A percentile compares a stretch with the other conserved stretches of the same genome.
Conservation (phyloP, 2,113 vertebrate species). For the Calidris pygmaea region DNA sequence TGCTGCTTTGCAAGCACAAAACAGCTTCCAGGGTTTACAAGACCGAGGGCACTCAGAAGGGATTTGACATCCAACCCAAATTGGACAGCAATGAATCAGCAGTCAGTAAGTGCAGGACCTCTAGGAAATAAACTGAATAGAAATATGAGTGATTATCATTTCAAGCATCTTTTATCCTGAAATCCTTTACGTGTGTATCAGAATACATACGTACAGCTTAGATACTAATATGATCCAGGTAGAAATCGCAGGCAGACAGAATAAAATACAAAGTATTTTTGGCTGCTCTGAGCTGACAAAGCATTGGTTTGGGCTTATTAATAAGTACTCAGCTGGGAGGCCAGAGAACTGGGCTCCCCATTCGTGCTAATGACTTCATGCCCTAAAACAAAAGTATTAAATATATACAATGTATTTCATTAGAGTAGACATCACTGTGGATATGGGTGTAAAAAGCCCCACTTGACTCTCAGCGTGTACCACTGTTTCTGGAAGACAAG, state of each 20-base stretch:
- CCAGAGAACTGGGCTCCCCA: not conserved
- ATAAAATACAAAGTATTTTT: not conserved
- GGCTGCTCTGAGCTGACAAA: not conserved
- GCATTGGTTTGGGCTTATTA: not conserved
- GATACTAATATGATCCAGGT: not conserved
- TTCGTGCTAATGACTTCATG: not conserved
- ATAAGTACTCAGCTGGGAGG: not conserved
- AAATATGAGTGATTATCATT: not conserved
- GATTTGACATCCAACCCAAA: not conserved
- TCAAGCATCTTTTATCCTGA: not conserved
- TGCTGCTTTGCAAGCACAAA: not conserved
- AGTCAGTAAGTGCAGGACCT: not conserved
- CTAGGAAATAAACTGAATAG: not conserved
- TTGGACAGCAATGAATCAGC: not conserved
- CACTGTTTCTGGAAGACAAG: not conserved
- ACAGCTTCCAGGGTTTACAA: not conserved
- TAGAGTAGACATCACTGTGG: not conserved
- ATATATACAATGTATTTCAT: not conserved
- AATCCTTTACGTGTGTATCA: fast-evolving
- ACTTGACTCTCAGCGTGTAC: not conserved
- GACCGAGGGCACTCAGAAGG: not conserved
- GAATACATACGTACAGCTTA: not conserved
- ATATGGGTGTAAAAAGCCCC: not conserved
- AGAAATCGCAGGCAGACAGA: not conserved
- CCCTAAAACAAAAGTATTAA: slow-evolving; percentile 7